phyloP scores from a whole-genome alignment of 2,888 invertebrate species.

The Caradrina clavipalpis region DNA sequence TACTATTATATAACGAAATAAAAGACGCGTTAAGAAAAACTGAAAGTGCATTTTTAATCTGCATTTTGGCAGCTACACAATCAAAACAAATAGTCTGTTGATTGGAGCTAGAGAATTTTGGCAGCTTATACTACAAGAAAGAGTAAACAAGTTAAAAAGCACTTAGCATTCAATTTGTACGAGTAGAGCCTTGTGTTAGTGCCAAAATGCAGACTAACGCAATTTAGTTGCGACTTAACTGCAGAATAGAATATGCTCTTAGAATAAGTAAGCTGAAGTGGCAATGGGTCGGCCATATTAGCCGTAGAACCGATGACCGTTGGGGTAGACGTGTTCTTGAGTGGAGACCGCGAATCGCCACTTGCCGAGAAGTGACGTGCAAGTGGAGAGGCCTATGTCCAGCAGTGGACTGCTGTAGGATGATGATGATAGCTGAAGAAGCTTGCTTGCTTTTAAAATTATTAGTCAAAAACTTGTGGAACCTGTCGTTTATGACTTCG shows the following conservation, averaged over 20 bases:
- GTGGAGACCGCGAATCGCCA: too few species aligned
- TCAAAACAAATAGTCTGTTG: neutral
- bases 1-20: neutral
- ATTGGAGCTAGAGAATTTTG: conserved; percentile 11
- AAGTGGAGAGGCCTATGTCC: too few species aligned
- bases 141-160: conserved; percentile 37
- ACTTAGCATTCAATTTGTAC: conserved; percentile 29
- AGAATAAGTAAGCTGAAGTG: too few species aligned
- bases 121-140: conserved; percentile 12
- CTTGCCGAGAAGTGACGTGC: too few species aligned
- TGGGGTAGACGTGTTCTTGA: too few species aligned
- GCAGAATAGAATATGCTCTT: too few species aligned
- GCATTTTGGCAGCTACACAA: conserved; percentile 31
- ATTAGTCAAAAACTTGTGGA: neutral
- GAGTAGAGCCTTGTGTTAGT: conserved; percentile 6
- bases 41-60: neutral
- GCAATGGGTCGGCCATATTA: too few species aligned
- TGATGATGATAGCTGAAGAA: too few species aligned
- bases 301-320: too few species aligned
- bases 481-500: neutral
- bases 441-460: neutral
- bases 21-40: neutral
- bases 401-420: too few species aligned
- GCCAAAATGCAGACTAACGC: conserved; percentile 37
- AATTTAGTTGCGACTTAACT: conserved; percentile 16